Evolutionary conservation across 2,888 invertebrate genomes (phyloP), one percentile per base, ranked within the genome.

Genomic region (Carabus problematicus): DNA sequence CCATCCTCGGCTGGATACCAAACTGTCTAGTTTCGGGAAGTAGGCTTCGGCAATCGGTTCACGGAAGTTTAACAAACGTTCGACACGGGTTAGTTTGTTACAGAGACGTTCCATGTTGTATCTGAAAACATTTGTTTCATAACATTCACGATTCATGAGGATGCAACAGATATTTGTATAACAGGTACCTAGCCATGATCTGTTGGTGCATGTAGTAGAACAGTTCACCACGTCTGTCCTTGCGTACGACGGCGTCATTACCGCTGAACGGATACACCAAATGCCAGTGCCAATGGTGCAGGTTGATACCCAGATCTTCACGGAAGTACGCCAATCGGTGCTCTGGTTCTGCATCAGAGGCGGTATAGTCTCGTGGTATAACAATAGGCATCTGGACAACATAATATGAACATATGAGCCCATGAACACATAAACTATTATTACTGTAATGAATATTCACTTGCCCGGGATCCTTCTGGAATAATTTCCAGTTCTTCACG

Each of bases 261-360:
- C 89, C 87, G 73, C 90, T 89, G 80, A 90, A 90, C 0, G 94
- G 94, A 79, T 94, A 94, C 1, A 94, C 93, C 73, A 94, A 85
- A 80, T 95, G 94, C 94, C 94, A 94, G 78, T 94, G 94, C 94
- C 94, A 95, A 79, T 95, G 94, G 79, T 94, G 94, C 62, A 93
- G 88, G 82, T 94, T 94, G 74, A 94, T 85, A 73, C 93, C 93
- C 71, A 93, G 84, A 80, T 94, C 94, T 79, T 94, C 94, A 47
- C 94, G 87, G 86, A 91, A 94, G 81, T 94, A 95, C 40, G 92
- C 91, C 71, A 93, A 80, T 4, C 90, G 87, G 79, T 94, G 93
- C 76, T 95, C 94, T 0, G 88, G 88, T 75, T 94, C 93, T 2
- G 84, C 76, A 72, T 89, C 86, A 0, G 89, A 87, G 0, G 93